Conservation (phyloP, 1,140 invertebrate species). For the Lamellibrachia luymesi region DNA sequence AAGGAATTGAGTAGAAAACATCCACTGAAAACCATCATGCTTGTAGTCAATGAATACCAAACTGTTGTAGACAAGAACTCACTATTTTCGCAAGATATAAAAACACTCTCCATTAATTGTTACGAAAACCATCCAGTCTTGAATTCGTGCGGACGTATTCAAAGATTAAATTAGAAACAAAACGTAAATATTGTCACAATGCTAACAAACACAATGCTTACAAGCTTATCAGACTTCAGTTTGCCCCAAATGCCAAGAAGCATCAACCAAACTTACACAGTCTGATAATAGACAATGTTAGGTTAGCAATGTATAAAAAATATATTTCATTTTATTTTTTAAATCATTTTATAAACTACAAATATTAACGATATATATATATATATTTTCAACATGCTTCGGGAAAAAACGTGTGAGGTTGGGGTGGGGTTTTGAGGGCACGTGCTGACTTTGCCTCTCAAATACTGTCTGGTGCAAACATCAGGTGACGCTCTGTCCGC, state of each 20-base stretch:
- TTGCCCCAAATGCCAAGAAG: background rate
- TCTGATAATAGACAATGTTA: background rate
- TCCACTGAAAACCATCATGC: background rate
- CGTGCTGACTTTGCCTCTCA: background rate
- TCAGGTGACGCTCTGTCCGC: background rate
- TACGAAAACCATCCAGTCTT: background rate
- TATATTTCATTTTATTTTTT: background rate
- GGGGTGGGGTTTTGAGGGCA: too few relatives aligned
- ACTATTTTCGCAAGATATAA: background rate
- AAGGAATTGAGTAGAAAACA: background rate
- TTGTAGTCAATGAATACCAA: background rate
- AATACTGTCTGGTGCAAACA: background rate
- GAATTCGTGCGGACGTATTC: background rate
- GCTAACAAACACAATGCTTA: background rate
- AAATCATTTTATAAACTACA: too few relatives aligned
- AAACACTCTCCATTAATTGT: background rate
- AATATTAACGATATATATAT: too few relatives aligned
- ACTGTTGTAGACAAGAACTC: background rate
- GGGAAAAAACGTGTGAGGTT: background rate
- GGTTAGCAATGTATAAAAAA: background rate
- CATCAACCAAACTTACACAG: background rate
- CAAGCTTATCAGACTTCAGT: background rate
- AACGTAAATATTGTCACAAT: background rate
- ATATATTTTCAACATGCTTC: too few relatives aligned
- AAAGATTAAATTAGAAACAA: background rate